Evolutionary conservation across 2,888 invertebrate species (phyloP).

Genomic region (Cataglyphis albicans): DNA sequence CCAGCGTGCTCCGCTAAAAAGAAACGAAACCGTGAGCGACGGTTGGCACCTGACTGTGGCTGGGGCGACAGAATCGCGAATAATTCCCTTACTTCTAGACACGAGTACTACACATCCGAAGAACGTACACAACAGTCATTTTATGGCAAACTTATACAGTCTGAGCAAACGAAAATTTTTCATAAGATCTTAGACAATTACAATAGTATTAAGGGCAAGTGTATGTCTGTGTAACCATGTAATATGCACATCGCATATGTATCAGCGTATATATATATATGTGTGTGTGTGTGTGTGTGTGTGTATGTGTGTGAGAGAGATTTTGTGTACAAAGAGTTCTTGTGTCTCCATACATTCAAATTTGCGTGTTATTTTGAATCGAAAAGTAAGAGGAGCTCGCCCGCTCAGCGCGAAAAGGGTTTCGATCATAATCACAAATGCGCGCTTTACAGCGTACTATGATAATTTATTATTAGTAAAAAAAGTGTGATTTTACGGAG

Average conservation of each 20-base stretch:
- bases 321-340: constrained; percentile 37
- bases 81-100: constrained; percentile 71
- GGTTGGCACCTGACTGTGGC: constrained; percentile 79
- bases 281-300: constrained; percentile 30
- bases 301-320: background rate
- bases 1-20: constrained; percentile 52
- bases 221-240: constrained; percentile 41
- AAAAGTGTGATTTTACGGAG: constrained; percentile 67
- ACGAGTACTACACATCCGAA: constrained; percentile 60
- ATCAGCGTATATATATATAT: constrained; percentile 37
- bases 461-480: constrained; percentile 81
- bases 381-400: constrained; percentile 45
- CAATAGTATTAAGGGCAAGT: constrained; percentile 47
- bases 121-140: constrained; percentile 68
- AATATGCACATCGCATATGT: constrained; percentile 35
- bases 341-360: constrained; percentile 33
- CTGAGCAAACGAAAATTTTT: constrained; percentile 79
- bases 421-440: constrained; percentile 29
- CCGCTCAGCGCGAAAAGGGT: constrained; percentile 13
- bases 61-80: constrained; percentile 67
- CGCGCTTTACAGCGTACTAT: constrained; percentile 66
- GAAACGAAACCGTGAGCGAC: constrained; percentile 63
- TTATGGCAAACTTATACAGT: constrained; percentile 83
- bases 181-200: constrained; percentile 70
- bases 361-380: constrained; percentile 59